Conservation (phyloP, 2,888 invertebrate genomes). For the Esperia sulphurella region DNA sequence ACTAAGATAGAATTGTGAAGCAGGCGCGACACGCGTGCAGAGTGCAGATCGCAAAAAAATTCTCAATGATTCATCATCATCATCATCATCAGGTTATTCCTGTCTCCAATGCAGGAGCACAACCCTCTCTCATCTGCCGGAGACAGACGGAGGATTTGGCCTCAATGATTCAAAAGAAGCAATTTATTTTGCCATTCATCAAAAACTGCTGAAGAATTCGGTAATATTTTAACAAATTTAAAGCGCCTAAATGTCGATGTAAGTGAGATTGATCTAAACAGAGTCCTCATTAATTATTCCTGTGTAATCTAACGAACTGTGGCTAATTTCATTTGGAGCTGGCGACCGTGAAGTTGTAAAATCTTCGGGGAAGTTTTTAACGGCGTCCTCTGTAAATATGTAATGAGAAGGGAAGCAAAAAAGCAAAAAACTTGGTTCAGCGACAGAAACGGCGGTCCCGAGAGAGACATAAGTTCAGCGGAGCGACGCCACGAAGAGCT, state of each 20-base stretch:
- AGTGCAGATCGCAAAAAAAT: too few relatives aligned
- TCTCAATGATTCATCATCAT: too few relatives aligned
- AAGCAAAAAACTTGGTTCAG: conserved; percentile 17
- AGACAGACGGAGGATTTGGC: too few relatives aligned
- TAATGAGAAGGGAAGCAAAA: conserved; percentile 29
- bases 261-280: neutral
- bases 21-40: too few relatives aligned
- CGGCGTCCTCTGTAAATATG: conserved; percentile 36
- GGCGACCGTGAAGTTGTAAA: conserved; percentile 11
- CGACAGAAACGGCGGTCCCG: conserved; percentile 22
- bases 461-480: conserved; percentile 33
- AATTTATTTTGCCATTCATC: too few relatives aligned
- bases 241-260: too few relatives aligned
- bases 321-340: conserved; percentile 8
- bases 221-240: too few relatives aligned
- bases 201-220: neutral
- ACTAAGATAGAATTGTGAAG: too few relatives aligned
- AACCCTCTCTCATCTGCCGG: too few relatives aligned
- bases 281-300: neutral
- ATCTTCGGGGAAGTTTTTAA: conserved; percentile 24
- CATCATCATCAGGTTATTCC: too few relatives aligned
- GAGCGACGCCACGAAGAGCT: conserved; percentile 19
- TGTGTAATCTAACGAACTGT: conserved; percentile 9
- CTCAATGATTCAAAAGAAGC: too few relatives aligned
- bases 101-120: too few relatives aligned